Evolutionary conservation across 2,888 invertebrate species (phyloP), one percentile per base, ranked within the genome.

Genomic region (Sabatieria punctata): DNA sequence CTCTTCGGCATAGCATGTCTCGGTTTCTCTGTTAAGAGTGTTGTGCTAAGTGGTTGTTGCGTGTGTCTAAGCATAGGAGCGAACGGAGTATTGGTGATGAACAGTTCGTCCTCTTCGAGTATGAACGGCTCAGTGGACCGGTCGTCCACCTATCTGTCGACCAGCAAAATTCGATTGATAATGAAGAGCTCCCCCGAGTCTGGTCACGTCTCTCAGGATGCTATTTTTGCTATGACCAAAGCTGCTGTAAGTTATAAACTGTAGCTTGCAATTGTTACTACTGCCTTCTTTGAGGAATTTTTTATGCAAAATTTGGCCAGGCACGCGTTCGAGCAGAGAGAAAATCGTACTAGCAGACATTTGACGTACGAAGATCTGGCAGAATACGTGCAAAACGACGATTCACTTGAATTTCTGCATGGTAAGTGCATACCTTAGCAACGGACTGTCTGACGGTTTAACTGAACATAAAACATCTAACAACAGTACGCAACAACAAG

Each of bases 141-240:
- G 15, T 18, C 36, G 36, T 8, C 21, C 13, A 19, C 21, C 13
- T 2, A 22, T 3, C 19, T 39, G 25, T 50, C 51, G 13, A 23
- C 21, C 21, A 35, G 41, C 18, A 35, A 42, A 13, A 27, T 51
- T 25, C 47, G 48, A 4, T 26, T 43, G 11, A 53, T 53, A 33
- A 50, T 53, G 49, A 39, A 27, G 25, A 25, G 40, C 15, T 36
- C 47, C 13, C 44, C 49, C 19, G 47, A 50, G 26, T 25, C 46
- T 15, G 22, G 47, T 35, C 41, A 41, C 24, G 41, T 50, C 41
- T 43, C 48, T 18, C 51, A 47, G 4, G 52, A 54, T 35, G 49
- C 45, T 19, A 36, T 52, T 19, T 52, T 42, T 36, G 51, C 53
- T 11, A 52, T 52, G 48, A 49, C 52, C 24, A 53, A 51, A 38